A percentile compares a stretch with the other conserved stretches of the same genome.
Evolutionary conservation across 2,888 invertebrate genomes (phyloP).

Genomic region (Cantharis nigra): DNA sequence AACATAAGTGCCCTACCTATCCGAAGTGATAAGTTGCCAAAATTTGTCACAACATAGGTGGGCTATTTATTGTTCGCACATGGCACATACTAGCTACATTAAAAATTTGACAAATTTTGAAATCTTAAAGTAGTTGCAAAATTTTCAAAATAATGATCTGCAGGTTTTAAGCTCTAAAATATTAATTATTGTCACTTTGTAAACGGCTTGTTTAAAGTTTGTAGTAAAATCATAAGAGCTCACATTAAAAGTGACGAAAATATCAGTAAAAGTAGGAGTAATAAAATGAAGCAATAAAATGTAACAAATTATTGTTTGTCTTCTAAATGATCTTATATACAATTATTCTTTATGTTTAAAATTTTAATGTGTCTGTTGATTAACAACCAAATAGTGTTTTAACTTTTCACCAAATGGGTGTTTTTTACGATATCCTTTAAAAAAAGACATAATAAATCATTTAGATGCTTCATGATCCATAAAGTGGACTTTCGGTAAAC

Average conservation of each 20-base stretch:
- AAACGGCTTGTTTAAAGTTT: background rate
- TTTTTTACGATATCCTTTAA: background rate
- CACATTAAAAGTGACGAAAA: background rate
- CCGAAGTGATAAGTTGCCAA: slow-evolving; percentile 20
- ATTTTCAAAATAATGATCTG: background rate
- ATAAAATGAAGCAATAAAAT: background rate
- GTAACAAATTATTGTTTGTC: background rate
- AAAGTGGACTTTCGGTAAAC: background rate
- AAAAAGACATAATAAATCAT: background rate
- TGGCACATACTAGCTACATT: background rate
- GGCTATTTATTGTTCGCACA: background rate
- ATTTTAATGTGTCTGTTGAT: background rate
- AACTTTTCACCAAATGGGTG: background rate
- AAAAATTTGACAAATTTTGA: background rate
- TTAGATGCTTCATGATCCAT: background rate
- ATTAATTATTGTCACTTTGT: background rate
- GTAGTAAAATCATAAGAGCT: background rate
- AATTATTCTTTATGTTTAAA: background rate
- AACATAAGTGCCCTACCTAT: slow-evolving; percentile 7
- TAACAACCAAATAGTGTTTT: background rate
- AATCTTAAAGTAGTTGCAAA: background rate
- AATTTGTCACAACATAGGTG: slow-evolving; percentile 24
- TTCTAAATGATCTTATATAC: background rate
- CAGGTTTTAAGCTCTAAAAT: background rate
- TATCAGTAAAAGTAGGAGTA: background rate